A percentile compares a stretch with the other conserved stretches of the same genome.
Conservation (phyloP, 2,797 vertebrate genomes). For the Micromesistius poutassou region DNA sequence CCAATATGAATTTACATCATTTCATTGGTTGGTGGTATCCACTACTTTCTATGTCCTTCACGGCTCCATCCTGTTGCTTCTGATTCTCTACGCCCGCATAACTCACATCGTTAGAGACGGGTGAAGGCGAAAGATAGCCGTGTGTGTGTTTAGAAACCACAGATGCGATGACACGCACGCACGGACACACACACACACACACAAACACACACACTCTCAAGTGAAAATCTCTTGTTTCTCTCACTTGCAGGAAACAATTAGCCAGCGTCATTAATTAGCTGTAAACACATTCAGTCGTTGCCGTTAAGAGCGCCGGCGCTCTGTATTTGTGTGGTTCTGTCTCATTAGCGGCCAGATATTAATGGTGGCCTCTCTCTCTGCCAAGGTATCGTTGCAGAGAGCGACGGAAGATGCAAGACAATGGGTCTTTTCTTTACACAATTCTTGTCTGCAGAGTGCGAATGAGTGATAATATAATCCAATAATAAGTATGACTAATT, state of each 20-base stretch:
- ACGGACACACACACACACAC: neutral
- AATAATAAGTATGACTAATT: no score
- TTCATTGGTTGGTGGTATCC: no score
- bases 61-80: no score
- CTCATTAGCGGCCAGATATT: neutral
- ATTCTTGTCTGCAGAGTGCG: no score
- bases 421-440: no score
- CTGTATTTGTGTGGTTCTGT: constrained; percentile 11
- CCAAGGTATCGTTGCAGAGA: neutral
- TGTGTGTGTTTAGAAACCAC: constrained; percentile 27
- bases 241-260: constrained; percentile 35
- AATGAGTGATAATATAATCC: no score
- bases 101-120: constrained; percentile 28
- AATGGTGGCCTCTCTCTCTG: neutral
- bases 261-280: constrained; percentile 50
- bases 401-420: no score
- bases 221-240: constrained; percentile 20
- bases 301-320: constrained; percentile 21
- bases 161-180: constrained; percentile 7
- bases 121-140: constrained; percentile 43
- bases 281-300: constrained; percentile 33
- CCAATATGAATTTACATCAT: no score
- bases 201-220: constrained; percentile 6
- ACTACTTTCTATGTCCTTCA: no score
- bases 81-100: no score